Conservation (phyloP, 2,797 vertebrate species). For the Benthosema pterotum region DNA sequence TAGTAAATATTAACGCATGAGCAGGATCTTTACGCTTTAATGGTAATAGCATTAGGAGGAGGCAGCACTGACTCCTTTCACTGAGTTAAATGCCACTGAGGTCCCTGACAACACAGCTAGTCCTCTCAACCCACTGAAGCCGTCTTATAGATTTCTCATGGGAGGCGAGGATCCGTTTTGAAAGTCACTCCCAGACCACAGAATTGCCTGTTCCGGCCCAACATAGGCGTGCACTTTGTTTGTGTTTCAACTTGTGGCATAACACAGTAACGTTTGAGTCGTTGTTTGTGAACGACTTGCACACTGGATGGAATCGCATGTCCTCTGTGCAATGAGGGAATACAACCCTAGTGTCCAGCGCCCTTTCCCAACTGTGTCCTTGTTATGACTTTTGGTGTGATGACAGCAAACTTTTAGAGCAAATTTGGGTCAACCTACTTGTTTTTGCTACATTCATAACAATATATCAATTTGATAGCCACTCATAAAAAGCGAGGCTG, state of each 20-base stretch:
- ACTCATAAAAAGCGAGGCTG: no score
- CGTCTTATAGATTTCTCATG: constrained; percentile 33
- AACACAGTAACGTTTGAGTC: constrained; percentile 18
- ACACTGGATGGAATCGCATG: not conserved
- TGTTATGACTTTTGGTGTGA: constrained; percentile 19
- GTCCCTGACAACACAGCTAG: constrained; percentile 40
- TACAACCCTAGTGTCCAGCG: not conserved
- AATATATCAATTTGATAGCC: no score
- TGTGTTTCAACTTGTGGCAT: constrained; percentile 34
- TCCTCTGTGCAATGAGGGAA: constrained; percentile 12
- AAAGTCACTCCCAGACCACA: constrained; percentile 54
- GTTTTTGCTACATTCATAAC: no score
- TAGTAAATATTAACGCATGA: constrained; percentile 57
- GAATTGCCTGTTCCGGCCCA: constrained; percentile 28
- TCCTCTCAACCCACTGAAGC: constrained; percentile 56
- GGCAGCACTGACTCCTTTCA: constrained; percentile 35
- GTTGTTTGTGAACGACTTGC: constrained; percentile 13
- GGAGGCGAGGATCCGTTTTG: constrained; percentile 55
- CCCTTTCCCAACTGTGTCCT: constrained; percentile 11
- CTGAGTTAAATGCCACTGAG: constrained; percentile 70
- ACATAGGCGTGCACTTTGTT: constrained; percentile 28
- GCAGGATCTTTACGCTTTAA: constrained; percentile 52
- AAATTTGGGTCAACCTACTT: no score
- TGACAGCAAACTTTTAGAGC: not conserved
- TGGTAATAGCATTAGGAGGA: constrained; percentile 41